Conservation (phyloP, 2,888 invertebrate species). For the Himalopsyche anomala region DNA sequence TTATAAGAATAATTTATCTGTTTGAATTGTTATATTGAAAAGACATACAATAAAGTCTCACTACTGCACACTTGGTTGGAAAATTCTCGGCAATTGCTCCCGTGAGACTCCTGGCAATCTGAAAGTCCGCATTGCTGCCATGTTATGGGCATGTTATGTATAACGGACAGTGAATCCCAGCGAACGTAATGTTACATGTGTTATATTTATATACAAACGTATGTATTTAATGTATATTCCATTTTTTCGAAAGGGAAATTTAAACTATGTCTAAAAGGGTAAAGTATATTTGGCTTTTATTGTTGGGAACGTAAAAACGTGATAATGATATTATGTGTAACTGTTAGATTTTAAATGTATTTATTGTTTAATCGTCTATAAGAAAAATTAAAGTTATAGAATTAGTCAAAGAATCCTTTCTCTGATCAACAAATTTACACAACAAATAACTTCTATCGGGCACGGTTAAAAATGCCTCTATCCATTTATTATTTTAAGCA, state of each 20-base stretch:
- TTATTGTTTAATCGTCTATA: conserved; percentile 16
- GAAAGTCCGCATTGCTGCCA: too few species aligned
- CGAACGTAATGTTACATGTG: too few species aligned
- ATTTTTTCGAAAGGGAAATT: neutral
- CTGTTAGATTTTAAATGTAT: conserved; percentile 31
- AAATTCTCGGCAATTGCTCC: too few species aligned
- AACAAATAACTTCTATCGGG: conserved; percentile 47
- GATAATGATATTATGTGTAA: conserved; percentile 51
- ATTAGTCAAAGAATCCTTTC: neutral
- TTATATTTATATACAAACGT: too few species aligned
- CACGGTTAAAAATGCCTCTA: conserved; percentile 59
- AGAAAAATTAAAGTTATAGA: neutral
- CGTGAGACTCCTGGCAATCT: too few species aligned
- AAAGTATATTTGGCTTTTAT: conserved; percentile 21
- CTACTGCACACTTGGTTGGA: too few species aligned
- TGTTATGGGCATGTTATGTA: too few species aligned
- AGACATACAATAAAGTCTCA: too few species aligned
- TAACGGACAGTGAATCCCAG: too few species aligned
- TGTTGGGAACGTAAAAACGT: conserved; percentile 47
- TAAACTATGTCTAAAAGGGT: neutral
- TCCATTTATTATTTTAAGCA: neutral
- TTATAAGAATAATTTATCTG: too few species aligned
- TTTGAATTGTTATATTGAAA: too few species aligned
- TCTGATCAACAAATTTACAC: conserved; percentile 10
- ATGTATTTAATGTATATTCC: neutral